Conservation (phyloP, 2,797 vertebrate genomes). For the Carduelis carduelis region DNA sequence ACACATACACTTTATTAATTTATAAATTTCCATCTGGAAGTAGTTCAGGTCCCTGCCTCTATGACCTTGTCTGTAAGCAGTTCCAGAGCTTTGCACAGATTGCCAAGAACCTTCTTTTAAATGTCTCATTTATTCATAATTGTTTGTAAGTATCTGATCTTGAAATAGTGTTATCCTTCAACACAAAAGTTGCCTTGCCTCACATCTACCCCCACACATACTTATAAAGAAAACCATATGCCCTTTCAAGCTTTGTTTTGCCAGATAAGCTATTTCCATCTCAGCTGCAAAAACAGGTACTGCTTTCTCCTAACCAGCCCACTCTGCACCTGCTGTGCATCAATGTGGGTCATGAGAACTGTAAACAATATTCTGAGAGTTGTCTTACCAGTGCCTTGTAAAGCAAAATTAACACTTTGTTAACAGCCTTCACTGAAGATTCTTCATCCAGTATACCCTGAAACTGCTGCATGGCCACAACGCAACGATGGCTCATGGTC, state of each 20-base stretch:
- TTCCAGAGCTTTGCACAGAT: conserved; percentile 24
- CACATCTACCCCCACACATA: conserved; percentile 16
- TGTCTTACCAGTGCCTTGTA: neutral
- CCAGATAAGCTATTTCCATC: conserved; percentile 51
- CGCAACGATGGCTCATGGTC: neutral
- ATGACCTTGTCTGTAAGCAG: neutral
- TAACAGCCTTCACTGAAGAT: neutral
- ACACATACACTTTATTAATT: conserved; percentile 6
- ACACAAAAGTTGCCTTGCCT: neutral
- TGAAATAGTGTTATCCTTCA: conserved; percentile 37
- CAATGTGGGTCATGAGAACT: conserved; percentile 48
- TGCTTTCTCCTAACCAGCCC: conserved; percentile 36
- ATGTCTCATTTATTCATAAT: conserved; percentile 26
- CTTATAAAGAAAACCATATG: conserved; percentile 48
- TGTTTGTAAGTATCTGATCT: conserved; percentile 33
- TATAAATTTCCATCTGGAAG: conserved; percentile 35
- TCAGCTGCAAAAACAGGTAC: conserved; percentile 62
- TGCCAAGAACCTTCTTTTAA: conserved; percentile 32
- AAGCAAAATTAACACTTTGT: conserved; percentile 18
- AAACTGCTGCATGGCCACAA: neutral
- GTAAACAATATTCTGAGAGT: conserved; percentile 30
- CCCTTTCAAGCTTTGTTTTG: conserved; percentile 60
- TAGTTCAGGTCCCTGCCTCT: neutral
- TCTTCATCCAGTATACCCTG: neutral
- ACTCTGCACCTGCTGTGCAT: conserved; percentile 60